Evolutionary conservation across 2,113 vertebrate species (phyloP), one percentile per base, ranked within the genome.

Genomic region (Kryptolebias marmoratus): DNA sequence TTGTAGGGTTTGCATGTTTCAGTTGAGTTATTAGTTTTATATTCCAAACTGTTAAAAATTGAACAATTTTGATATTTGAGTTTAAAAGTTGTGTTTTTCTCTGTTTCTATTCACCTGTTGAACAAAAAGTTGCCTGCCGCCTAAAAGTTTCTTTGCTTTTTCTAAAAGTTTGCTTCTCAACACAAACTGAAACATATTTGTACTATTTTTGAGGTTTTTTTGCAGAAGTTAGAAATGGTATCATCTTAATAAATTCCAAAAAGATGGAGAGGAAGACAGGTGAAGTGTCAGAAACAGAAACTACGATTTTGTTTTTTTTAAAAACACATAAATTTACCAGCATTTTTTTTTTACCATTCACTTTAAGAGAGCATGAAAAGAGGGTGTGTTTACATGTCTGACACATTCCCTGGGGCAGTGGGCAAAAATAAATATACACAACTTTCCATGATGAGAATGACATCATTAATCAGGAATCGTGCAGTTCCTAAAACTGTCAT

Each of bases 201-300:
- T 3, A 36, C 7, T 9, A 42, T 10, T 42, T 42, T 42, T 4
- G 39, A 16, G 14, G 22, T 0, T 58, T 58, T 32, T 59, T 16
- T 39, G 9, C 30, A 61, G 10, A 61, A 14, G 4, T 4, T 3
- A 27, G 12, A 4, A 27, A 27, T 44, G 1, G 27, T 28, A 14
- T 15, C 3, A 36, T 10, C 30, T 11, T n/a, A 50, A n/a, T 44
- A 53, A 71, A 61, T 71, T 10, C 39, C 9, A 42, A 12, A 47
- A 48, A 48, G 50, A 28, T 55, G 9, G 68, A 6, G 15, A 47
- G 27, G 36, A 13, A 47, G 53, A 71, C 52, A 39, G 12, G 47
- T 49, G 13, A n/a, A 54, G 48, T 7, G 68, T 28, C 16, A 39
- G 60, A 63, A n/a, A 77, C 6, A 22, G 30, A 60, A 69, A n/a